A percentile compares a stretch with the other conserved stretches of the same genome.
phyloP scores from a whole-genome alignment of 2,113 vertebrate genomes.

The Neolamprologus brichardi region DNA sequence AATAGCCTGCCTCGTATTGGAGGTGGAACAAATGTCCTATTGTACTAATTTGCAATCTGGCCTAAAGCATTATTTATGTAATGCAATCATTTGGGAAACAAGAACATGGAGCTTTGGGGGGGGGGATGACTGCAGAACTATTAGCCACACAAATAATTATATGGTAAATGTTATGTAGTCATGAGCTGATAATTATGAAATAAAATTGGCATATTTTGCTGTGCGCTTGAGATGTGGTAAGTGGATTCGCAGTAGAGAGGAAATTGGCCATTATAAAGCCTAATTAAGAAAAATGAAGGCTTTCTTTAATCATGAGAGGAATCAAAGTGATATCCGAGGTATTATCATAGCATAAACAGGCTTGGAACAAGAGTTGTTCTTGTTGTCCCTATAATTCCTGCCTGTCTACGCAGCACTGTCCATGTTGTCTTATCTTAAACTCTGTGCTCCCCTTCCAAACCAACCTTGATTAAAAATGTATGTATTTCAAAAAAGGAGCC shows the following conservation, averaged over 20 bases:
- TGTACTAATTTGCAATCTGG: slow-evolving; percentile 34
- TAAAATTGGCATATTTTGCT: background rate
- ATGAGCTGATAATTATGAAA: background rate
- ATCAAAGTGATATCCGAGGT: background rate
- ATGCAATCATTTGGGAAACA: slow-evolving; percentile 45
- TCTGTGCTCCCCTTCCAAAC: background rate
- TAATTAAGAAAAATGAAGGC: background rate
- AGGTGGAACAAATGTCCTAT: slow-evolving; percentile 37
- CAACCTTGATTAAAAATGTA: background rate
- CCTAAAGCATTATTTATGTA: slow-evolving; percentile 57
- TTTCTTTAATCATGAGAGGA: background rate
- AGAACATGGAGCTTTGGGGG: slow-evolving; percentile 22
- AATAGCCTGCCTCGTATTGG: slow-evolving; percentile 11
- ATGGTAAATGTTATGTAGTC: background rate
- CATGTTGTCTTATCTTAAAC: background rate
- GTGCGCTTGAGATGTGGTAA: background rate
- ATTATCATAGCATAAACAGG: background rate
- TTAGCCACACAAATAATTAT: slow-evolving; percentile 9
- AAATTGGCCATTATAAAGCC: background rate
- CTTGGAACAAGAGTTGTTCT: background rate
- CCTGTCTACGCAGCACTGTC: background rate
- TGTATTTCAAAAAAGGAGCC: background rate
- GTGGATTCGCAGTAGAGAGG: background rate
- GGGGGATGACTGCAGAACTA: slow-evolving; percentile 9
- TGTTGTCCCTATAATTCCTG: background rate